Evolutionary conservation across 2,797 vertebrate species (phyloP).

Genomic region (Myoxocephalus aenaeus): DNA sequence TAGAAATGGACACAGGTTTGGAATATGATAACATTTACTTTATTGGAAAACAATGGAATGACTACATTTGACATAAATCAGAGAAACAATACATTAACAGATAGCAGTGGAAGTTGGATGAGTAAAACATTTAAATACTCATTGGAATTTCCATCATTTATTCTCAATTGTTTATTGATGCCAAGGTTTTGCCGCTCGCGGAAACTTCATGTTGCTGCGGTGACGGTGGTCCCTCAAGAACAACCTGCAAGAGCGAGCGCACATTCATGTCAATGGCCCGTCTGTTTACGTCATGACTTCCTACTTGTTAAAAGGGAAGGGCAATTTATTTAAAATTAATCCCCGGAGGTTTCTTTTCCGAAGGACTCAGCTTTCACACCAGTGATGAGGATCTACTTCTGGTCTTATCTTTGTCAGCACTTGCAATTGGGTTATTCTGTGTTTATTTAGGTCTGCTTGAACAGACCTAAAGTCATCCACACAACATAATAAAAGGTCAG

Average conservation of each 20-base stretch:
- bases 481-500: conserved; percentile 4
- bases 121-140: conserved; percentile 25
- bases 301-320: conserved; percentile 1
- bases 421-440: background rate
- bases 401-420: conserved; percentile 3
- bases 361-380: conserved; percentile 24
- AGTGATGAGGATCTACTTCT: background rate
- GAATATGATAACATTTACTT: conserved; percentile 58
- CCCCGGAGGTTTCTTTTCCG: conserved; percentile 23
- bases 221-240: conserved; percentile 69
- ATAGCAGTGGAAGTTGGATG: conserved; percentile 8
- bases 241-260: conserved; percentile 58
- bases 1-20: conserved; percentile 19
- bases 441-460: background rate
- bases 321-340: conserved; percentile 27
- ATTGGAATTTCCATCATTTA: conserved; percentile 56
- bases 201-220: conserved; percentile 54
- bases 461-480: background rate
- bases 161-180: conserved; percentile 14
- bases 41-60: conserved; percentile 81
- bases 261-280: conserved; percentile 19
- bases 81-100: conserved; percentile 31
- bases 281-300: conserved; percentile 43
- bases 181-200: conserved; percentile 17
- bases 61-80: conserved; percentile 44